Percentiles rank a stretch among this genome's conserved stretches.
phyloP scores from a whole-genome alignment of 1,140 invertebrate species.

The Patella vulgata region DNA sequence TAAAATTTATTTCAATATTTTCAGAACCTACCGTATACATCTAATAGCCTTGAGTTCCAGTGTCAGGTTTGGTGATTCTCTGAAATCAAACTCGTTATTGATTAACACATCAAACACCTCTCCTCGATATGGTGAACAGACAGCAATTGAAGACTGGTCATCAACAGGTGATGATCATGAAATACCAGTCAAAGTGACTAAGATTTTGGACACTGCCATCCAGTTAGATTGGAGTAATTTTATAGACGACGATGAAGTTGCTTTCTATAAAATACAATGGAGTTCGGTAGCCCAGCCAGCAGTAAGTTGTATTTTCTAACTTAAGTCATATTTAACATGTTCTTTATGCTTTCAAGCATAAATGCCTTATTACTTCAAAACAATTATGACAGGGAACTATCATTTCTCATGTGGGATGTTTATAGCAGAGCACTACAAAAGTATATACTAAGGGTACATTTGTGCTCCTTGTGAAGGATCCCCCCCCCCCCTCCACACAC shows the following conservation, averaged over 20 bases:
- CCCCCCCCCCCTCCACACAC: no score
- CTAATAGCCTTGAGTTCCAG: slow-evolving; percentile 60
- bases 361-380: no score
- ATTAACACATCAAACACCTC: slow-evolving; percentile 51
- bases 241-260: slow-evolving; percentile 53
- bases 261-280: slow-evolving; percentile 63
- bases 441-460: no score
- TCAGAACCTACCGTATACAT: slow-evolving; percentile 63
- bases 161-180: slow-evolving; percentile 47
- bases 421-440: no score
- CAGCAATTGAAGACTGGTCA: slow-evolving; percentile 33
- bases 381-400: no score
- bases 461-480: no score
- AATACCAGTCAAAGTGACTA: slow-evolving; percentile 57
- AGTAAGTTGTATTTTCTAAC: slow-evolving; percentile 34
- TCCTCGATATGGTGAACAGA: slow-evolving; percentile 24
- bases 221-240: slow-evolving; percentile 63
- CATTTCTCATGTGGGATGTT: no score
- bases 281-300: slow-evolving; percentile 63
- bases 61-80: slow-evolving; percentile 55
- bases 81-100: slow-evolving; percentile 57
- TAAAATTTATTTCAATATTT: no score
- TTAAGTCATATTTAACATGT: neutral
- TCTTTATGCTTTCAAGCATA: no score
- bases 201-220: slow-evolving; percentile 57